Conservation (phyloP, 2,888 invertebrate species). For the Apamea crenata region DNA sequence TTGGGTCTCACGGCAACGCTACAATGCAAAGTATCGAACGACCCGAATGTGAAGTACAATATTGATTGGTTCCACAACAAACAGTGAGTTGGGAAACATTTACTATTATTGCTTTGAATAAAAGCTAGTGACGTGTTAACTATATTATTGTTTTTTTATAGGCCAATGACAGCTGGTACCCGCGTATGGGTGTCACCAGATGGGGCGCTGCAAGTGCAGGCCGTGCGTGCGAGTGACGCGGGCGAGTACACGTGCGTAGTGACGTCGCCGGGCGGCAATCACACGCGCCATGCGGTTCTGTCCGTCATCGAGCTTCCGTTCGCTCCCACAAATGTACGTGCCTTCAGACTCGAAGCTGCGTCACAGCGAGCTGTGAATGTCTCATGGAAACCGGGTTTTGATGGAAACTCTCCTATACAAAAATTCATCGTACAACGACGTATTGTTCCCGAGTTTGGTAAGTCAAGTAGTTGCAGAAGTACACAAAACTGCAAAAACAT, state of each 20-base stretch:
- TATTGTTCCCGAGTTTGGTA: slow-evolving; percentile 96
- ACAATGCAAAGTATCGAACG: slow-evolving; percentile 98
- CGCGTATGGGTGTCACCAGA: slow-evolving; percentile 94
- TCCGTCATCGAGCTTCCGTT: slow-evolving; percentile 98
- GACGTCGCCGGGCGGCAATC: slow-evolving; percentile 97
- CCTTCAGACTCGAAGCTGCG: slow-evolving; percentile 92
- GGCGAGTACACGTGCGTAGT: slow-evolving; percentile 98
- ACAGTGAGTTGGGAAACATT: slow-evolving; percentile 91
- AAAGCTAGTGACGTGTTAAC: slow-evolving; percentile 1
- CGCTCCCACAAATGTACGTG: slow-evolving; percentile 96
- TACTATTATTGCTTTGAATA: slow-evolving; percentile 28
- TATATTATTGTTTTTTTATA: slow-evolving; percentile 62
- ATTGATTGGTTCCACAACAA: slow-evolving; percentile 97
- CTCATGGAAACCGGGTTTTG: slow-evolving; percentile 98
- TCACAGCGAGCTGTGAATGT: slow-evolving; percentile 95
- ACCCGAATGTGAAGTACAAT: slow-evolving; percentile 96
- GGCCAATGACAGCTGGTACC: slow-evolving; percentile 91
- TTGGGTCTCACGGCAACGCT: slow-evolving; percentile 98
- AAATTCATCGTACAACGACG: slow-evolving; percentile 98
- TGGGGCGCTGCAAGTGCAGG: slow-evolving; percentile 96
- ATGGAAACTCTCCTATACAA: slow-evolving; percentile 98
- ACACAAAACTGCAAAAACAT: neutral
- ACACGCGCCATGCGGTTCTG: slow-evolving; percentile 95
- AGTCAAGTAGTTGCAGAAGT: slow-evolving; percentile 69
- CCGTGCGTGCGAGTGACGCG: slow-evolving; percentile 97